Base-by-base conservation (phyloP, 2,888 invertebrate species). In the Polydrusus pterygomalis region DNA sequence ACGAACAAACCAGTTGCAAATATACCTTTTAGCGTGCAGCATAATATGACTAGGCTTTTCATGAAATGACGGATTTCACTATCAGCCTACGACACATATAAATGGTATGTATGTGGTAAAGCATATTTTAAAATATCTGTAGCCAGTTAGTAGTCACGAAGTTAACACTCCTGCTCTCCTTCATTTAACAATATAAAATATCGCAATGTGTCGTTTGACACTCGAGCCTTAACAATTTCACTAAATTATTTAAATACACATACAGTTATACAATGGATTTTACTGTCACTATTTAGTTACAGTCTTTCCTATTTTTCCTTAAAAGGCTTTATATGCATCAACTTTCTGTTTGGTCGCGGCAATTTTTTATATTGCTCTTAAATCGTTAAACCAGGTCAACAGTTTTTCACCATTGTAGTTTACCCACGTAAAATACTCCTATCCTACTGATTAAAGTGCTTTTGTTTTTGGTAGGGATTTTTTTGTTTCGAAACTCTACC, bases 321-420 rank as follows among this genome's bases (percentile, higher is more conserved):
- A 76, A 76, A 76, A 68, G 76, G 76, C 30, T 54, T 76, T 72
- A 75, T 75, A 56, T 70, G 68, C 67, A 76, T 71, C 76, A 76
- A 69, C 76, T 76, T 76, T 76, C 76, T 67, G 75, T 70, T 75
- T 70, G 56, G n/a, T 38, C 70, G 62, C 40, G 54, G 74, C 68
- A 62, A 74, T 74, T 74, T 74, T 69, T 34, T 70, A 67, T 69
- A 70, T 74, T 70, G 64, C 67, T 75, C 70, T 70, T 75, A 65
- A 65, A 74, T 69, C 68, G 62, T 60, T 54, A 45, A 65, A 75
- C 60, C 70, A 43, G 74, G 69, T 74, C 70, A 64, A 47, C 25
- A 47, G 30, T 74, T 74, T 74, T 68, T 38, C 43, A 20, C 73
- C 45, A 74, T 74, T 74, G 74, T 74, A 25, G 17, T 64, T 68